These are phyloP conservation scores for Enteromius viviparus DNA, from an alignment of 2,797 vertebrate genomes.

Conservation along the genomic window DNA sequence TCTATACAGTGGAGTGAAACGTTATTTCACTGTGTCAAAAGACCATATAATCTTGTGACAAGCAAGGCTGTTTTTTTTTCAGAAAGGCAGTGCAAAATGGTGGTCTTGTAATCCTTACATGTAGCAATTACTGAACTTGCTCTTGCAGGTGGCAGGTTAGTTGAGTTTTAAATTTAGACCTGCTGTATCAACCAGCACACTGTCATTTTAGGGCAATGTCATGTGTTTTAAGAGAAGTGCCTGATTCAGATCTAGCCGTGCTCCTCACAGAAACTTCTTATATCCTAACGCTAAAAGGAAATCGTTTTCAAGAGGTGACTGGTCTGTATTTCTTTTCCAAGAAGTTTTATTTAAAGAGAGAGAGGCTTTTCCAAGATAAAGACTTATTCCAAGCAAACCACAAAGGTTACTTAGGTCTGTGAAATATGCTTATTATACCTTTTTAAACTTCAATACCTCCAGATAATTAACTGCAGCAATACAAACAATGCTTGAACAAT, in stretches of 20 bases:
- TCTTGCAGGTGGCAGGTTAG: not conserved
- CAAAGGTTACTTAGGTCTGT: not conserved
- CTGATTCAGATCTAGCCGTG: conserved; percentile 22
- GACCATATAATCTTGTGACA: not conserved
- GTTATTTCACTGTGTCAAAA: not conserved
- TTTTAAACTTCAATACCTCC: not conserved
- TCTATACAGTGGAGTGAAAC: not conserved
- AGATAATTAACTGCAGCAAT: not conserved
- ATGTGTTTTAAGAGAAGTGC: conserved; percentile 12
- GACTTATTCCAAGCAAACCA: not conserved
- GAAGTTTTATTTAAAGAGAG: not conserved
- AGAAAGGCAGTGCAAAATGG: not conserved
- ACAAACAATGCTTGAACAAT: not conserved
- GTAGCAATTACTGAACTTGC: conserved; percentile 1
- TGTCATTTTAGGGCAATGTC: not conserved
- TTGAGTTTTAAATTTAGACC: not conserved
- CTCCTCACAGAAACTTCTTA: conserved; percentile 13
- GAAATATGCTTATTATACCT: not conserved
- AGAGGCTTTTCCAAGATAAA: not conserved
- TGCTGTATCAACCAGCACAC: not conserved
- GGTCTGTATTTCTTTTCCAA: not conserved
- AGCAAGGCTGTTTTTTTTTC: not conserved
- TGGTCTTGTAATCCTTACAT: conserved; percentile 2
- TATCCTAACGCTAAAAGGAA: conserved; percentile 18
- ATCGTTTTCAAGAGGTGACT: not conserved